Conservation (phyloP, 2,797 vertebrate species). For the Lerista edwardsae region DNA sequence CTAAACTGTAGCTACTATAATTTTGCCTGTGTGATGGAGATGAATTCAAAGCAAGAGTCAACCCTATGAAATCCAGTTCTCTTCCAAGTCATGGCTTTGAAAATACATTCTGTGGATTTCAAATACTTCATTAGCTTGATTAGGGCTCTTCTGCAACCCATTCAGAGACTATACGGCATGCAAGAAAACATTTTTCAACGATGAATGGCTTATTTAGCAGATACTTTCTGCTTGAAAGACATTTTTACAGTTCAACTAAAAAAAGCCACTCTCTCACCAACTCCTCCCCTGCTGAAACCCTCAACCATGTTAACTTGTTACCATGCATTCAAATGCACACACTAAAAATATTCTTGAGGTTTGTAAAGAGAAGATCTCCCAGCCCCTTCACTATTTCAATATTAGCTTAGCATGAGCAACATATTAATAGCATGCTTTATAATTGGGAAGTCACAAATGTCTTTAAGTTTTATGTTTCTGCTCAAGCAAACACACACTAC, state of each 20-base stretch:
- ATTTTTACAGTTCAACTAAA: not conserved
- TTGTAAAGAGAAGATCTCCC: not conserved
- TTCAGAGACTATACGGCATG: not conserved
- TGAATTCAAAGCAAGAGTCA: not conserved
- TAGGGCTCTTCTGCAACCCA: not conserved
- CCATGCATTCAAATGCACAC: not conserved
- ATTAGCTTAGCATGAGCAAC: not conserved
- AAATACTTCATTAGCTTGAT: not conserved
- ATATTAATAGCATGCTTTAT: not conserved
- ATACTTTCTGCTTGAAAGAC: not conserved
- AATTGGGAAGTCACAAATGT: not conserved
- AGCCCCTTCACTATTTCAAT: not conserved
- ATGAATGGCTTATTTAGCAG: conserved; percentile 4
- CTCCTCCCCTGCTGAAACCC: too few species aligned
- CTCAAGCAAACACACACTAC: not conserved
- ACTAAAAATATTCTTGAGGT: not conserved
- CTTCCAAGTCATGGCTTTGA: not conserved
- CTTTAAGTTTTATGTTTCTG: not conserved
- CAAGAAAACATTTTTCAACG: not conserved
- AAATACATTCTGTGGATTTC: not conserved
- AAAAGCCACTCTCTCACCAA: too few species aligned
- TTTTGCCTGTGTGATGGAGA: not conserved
- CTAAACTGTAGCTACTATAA: not conserved
- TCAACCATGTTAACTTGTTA: not conserved
- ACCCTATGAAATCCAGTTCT: not conserved